These are phyloP conservation scores for Trididemnum nubilum DNA, from an alignment of 23 tunicate genomes.

Conservation along the genomic window DNA sequence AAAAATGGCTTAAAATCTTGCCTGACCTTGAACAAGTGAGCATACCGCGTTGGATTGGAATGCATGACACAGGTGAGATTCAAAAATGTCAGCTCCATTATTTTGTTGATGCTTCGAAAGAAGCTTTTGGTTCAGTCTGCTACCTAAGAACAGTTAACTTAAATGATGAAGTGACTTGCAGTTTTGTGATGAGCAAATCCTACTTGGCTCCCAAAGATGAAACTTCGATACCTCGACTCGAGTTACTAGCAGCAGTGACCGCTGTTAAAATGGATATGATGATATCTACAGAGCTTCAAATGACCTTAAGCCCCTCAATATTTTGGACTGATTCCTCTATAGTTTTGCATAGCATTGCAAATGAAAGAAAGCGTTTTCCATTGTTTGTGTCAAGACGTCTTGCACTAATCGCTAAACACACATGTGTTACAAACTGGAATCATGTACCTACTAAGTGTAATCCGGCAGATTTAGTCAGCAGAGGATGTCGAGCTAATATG, in stretches of 20 bases:
- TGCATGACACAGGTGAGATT: not conserved
- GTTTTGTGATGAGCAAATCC: constrained; percentile 8
- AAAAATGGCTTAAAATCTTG: not conserved
- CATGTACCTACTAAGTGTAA: not conserved
- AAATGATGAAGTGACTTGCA: not conserved
- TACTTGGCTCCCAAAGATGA: not conserved
- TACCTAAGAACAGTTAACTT: constrained; percentile 12
- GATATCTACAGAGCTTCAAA: not conserved
- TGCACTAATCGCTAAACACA: not conserved
- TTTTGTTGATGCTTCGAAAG: constrained; percentile 12
- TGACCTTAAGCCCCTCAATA: not conserved
- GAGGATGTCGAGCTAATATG: not conserved
- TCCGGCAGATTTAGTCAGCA: not conserved
- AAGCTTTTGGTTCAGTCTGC: constrained; percentile 14
- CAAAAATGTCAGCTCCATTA: not conserved
- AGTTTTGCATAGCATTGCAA: not conserved
- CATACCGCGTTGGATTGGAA: not conserved
- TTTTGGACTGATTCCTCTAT: constrained; percentile 14
- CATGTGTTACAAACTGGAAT: constrained; percentile 3
- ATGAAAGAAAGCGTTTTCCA: not conserved
- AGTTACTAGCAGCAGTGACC: constrained; percentile 12
- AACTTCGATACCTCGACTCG: constrained; percentile 2
- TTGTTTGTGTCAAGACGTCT: not conserved
- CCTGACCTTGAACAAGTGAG: not conserved
- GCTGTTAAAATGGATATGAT: constrained; percentile 3